phyloP scores from a whole-genome alignment of 2,113 vertebrate genomes.

The Galbula dea region DNA sequence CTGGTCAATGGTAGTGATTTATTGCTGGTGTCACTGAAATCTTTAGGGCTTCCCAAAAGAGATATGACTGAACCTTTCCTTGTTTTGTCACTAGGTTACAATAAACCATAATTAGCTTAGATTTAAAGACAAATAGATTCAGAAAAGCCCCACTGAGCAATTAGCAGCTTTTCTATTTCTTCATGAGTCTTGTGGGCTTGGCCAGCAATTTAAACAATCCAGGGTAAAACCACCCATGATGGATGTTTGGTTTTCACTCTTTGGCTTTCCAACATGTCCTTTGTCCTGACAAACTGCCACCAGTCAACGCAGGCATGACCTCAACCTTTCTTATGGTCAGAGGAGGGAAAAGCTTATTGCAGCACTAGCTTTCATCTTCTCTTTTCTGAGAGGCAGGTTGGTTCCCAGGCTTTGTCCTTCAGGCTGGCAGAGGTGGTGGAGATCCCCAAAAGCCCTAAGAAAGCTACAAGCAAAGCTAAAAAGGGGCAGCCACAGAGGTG shows the following conservation, averaged over 20 bases:
- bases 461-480: not conserved
- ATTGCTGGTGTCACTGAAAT: not conserved
- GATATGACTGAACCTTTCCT: not conserved
- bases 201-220: not conserved
- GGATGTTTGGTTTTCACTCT: not conserved
- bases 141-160: not conserved
- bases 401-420: not conserved
- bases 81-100: not conserved
- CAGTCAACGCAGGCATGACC: rapidly evolving
- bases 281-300: not conserved
- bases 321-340: not conserved
- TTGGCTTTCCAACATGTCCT: rapidly evolving
- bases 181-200: not conserved
- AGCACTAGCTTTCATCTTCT: not conserved
- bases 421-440: not conserved
- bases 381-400: not conserved
- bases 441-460: not conserved
- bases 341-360: not conserved
- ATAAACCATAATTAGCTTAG: not conserved
- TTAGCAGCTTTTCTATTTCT: not conserved
- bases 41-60: not conserved
- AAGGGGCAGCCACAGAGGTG: not conserved
- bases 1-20: not conserved
- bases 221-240: not conserved
- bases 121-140: not conserved